phyloP scores from a whole-genome alignment of 1,140 invertebrate species.

The Cyclargus thomasi region DNA sequence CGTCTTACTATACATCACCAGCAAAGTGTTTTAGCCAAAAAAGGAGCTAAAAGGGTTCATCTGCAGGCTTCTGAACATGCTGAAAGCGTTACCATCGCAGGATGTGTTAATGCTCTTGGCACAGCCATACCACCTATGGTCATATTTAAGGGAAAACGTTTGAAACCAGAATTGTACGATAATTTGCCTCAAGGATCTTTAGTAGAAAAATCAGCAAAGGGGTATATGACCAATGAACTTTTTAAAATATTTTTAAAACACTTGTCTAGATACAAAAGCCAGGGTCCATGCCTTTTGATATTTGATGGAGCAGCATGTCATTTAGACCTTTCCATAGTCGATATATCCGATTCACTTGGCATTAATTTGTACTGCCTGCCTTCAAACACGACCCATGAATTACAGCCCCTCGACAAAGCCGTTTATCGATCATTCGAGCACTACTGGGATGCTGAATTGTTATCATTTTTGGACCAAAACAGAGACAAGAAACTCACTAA shows the following conservation, averaged over 20 bases:
- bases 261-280: slow-evolving; percentile 38
- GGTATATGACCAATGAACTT: slow-evolving; percentile 41
- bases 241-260: slow-evolving; percentile 44
- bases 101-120: slow-evolving; percentile 43
- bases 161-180: slow-evolving; percentile 40
- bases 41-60: slow-evolving; percentile 51
- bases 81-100: slow-evolving; percentile 59
- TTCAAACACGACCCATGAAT: slow-evolving; percentile 58
- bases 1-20: slow-evolving; percentile 49
- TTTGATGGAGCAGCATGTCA: slow-evolving; percentile 49
- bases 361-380: slow-evolving; percentile 38
- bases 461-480: slow-evolving; percentile 29
- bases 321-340: slow-evolving; percentile 39
- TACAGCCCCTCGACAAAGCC: slow-evolving; percentile 47
- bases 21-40: slow-evolving; percentile 43
- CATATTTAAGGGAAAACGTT: slow-evolving; percentile 41
- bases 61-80: slow-evolving; percentile 48
- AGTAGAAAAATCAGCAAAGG: slow-evolving; percentile 37
- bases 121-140: slow-evolving; percentile 40
- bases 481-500: slow-evolving; percentile 39
- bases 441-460: slow-evolving; percentile 31
- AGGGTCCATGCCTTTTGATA: slow-evolving; percentile 37
- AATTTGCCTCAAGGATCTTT: slow-evolving; percentile 42
- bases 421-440: slow-evolving; percentile 44
- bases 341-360: slow-evolving; percentile 33